Conservation (phyloP, 2,888 invertebrate species). For the Drosophila longiperda region DNA sequence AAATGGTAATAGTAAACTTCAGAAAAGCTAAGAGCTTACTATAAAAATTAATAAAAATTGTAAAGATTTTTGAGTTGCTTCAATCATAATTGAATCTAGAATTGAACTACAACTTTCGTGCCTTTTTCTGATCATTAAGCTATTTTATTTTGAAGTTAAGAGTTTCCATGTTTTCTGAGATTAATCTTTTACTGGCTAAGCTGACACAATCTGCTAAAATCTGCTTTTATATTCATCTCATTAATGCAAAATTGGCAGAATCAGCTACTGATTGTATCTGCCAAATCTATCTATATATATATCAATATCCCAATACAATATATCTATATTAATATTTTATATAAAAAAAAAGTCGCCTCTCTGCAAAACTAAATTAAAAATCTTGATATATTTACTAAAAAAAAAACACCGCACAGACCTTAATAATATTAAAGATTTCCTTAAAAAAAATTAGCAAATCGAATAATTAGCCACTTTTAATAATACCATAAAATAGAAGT, state of each 20-base stretch:
- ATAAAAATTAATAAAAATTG: not conserved
- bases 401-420: not conserved
- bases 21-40: too few species aligned
- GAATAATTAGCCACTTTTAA: not conserved
- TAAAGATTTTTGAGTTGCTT: not conserved
- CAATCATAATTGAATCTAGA: accelerated
- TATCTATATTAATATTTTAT: too few species aligned
- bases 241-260: not conserved
- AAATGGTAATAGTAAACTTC: too few species aligned
- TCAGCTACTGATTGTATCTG: not conserved
- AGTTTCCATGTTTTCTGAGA: not conserved
- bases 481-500: not conserved
- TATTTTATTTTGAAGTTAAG: not conserved
- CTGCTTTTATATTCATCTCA: not conserved
- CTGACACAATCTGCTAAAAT: not conserved
- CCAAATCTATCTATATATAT: too few species aligned
- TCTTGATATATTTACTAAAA: accelerated
- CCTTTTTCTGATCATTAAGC: accelerated
- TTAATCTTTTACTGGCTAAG: not conserved
- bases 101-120: not conserved
- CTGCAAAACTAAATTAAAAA: too few species aligned
- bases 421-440: not conserved
- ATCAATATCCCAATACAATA: too few species aligned
- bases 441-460: not conserved
- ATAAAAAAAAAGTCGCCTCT: too few species aligned